Conservation (phyloP, 2,113 vertebrate genomes). For the Passer domesticus region DNA sequence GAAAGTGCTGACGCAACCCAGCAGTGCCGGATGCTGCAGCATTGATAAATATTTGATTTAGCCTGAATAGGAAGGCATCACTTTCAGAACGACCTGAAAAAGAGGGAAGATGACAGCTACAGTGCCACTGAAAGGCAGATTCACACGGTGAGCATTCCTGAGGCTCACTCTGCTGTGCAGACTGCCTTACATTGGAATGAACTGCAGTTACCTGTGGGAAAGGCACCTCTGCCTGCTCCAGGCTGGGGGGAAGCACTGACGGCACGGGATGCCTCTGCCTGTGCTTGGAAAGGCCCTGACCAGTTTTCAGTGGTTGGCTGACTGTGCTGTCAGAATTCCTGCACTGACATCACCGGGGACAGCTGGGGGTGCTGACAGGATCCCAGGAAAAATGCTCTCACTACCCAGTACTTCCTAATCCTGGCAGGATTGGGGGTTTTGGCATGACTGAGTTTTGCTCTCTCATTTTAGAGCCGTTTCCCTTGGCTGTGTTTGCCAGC, state of each 20-base stretch:
- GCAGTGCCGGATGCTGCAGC: not conserved
- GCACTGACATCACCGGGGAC: accelerated
- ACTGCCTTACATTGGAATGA: not conserved
- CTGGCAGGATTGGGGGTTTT: not conserved
- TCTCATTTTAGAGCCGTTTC: not conserved
- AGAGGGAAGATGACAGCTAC: not conserved
- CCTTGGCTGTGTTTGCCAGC: not conserved
- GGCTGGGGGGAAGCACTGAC: accelerated
- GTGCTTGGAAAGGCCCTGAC: not conserved
- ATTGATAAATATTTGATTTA: conserved; percentile 1
- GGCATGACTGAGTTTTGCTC: not conserved
- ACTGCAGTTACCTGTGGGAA: not conserved
- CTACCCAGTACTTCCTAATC: not conserved
- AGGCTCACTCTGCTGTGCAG: accelerated
- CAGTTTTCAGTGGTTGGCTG: accelerated
- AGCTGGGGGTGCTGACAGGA: not conserved
- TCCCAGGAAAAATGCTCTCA: not conserved
- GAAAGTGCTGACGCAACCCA: not conserved
- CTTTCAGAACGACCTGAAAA: not conserved
- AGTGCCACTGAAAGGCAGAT: not conserved
- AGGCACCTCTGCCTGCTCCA: not conserved
- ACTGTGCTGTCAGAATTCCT: not conserved
- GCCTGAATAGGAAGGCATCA: not conserved
- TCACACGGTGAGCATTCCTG: accelerated
- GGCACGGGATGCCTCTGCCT: not conserved